phyloP scores from a whole-genome alignment of 2,888 invertebrate genomes.

The Sarcophaga variegata region DNA sequence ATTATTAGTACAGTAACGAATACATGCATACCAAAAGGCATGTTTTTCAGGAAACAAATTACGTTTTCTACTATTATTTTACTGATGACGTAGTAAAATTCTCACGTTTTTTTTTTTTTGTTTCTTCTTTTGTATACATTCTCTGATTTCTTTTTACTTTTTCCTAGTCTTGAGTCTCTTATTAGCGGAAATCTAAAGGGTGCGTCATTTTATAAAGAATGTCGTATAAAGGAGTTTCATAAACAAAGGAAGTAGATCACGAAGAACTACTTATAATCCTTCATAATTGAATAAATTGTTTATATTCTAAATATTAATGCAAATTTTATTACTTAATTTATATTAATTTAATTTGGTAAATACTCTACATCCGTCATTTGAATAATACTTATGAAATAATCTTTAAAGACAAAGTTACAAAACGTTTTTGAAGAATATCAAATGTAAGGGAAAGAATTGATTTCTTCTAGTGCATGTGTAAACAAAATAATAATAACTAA shows the following conservation, averaged over 20 bases:
- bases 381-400: no score
- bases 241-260: no score
- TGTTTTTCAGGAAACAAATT: conserved; percentile 11
- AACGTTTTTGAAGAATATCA: no score
- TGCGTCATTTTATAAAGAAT: background rate
- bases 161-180: background rate
- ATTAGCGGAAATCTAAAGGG: background rate
- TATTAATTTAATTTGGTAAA: background rate
- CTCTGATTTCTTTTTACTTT: background rate
- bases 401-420: no score
- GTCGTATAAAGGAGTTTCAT: background rate
- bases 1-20: background rate
- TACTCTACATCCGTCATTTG: no score
- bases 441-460: no score
- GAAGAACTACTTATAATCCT: background rate
- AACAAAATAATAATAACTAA: no score
- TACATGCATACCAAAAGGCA: conserved; percentile 11
- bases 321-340: background rate
- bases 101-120: conserved; percentile 33
- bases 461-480: no score
- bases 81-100: conserved; percentile 46
- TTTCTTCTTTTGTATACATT: background rate
- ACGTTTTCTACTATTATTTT: conserved; percentile 40
- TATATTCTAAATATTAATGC: background rate
- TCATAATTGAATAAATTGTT: background rate